phyloP scores from a whole-genome alignment of 2,113 vertebrate genomes.

The Chloroceryle aenea region DNA sequence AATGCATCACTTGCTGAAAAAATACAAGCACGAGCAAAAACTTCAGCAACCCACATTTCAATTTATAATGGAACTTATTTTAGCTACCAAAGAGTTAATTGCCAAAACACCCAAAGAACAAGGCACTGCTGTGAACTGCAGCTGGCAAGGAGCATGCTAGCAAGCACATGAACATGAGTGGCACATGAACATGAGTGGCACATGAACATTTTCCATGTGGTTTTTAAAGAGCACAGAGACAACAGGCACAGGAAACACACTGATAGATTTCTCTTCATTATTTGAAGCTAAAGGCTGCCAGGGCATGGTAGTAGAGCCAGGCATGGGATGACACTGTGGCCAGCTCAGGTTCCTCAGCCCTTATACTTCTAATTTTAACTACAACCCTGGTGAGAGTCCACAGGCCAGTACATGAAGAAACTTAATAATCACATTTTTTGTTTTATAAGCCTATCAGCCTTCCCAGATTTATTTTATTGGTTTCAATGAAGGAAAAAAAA shows the following conservation, averaged over 20 bases:
- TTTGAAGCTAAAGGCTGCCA: neutral
- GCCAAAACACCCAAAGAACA: neutral
- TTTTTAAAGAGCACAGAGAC: neutral
- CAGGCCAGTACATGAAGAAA: neutral
- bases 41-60: neutral
- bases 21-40: neutral
- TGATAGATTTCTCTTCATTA: neutral
- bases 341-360: fast-evolving
- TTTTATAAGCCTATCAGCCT: neutral
- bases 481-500: neutral
- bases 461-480: neutral
- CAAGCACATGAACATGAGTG: neutral
- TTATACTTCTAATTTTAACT: neutral
- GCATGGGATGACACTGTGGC: neutral
- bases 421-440: neutral
- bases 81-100: neutral
- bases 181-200: neutral
- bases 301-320: neutral
- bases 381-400: neutral
- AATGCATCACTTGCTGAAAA: constrained; percentile 45
- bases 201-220: neutral
- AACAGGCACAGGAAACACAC: fast-evolving
- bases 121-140: neutral
- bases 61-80: neutral
- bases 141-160: neutral